Percentiles rank a stretch among this genome's conserved stretches.
phyloP scores from a whole-genome alignment of 2,888 invertebrate genomes.

The Drosophila mimica region DNA sequence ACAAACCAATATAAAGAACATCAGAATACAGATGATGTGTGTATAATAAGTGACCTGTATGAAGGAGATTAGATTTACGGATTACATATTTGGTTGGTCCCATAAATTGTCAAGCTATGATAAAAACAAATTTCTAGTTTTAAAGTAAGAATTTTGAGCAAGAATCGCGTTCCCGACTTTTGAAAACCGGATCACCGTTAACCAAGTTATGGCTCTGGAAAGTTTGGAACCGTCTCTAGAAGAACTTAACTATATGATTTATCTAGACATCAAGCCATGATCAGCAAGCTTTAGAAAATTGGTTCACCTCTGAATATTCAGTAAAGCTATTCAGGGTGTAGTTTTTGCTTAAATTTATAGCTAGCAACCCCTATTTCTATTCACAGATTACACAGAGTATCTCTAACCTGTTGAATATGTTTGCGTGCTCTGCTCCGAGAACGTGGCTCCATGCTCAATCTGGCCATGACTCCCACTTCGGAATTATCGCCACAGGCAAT shows the following conservation, averaged over 20 bases:
- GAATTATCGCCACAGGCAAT: conserved; percentile 63
- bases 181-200: too few species aligned
- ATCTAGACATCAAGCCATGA: neutral
- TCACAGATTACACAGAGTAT: neutral
- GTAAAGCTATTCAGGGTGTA: neutral
- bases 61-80: neutral
- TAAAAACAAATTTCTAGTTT: too few species aligned
- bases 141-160: too few species aligned
- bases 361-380: neutral
- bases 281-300: too few species aligned
- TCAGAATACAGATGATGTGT: neutral
- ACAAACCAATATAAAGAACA: conserved; percentile 4
- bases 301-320: neutral
- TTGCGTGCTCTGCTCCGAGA: conserved; percentile 14
- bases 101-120: too few species aligned
- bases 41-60: conserved; percentile 9
- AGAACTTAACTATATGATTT: neutral
- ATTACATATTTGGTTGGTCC: neutral
- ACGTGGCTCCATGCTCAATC: conserved; percentile 31
- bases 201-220: neutral
- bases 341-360: neutral
- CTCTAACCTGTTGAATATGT: conserved; percentile 42
- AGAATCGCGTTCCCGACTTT: too few species aligned
- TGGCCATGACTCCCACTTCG: conserved; percentile 47
- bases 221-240: too few species aligned